Evolutionary conservation across 1,140 invertebrate species (phyloP), one percentile per base, ranked within the genome.

Genomic region (Zaprionus nigranus): DNA sequence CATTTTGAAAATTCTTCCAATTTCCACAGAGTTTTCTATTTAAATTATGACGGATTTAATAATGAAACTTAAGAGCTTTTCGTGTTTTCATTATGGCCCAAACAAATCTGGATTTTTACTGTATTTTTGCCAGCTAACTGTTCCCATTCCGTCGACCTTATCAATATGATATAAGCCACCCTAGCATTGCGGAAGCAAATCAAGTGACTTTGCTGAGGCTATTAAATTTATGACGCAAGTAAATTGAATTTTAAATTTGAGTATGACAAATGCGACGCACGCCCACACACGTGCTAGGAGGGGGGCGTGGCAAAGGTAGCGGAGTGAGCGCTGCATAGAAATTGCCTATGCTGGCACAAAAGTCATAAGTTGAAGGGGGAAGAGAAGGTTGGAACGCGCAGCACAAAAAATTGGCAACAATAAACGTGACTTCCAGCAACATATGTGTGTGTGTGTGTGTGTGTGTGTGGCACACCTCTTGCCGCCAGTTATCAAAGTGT

Each of bases 191-290:
- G n/a, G 7, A 20, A 20, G 17, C 22, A 83, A 86, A 87, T 87
- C 84, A 90, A 90, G 63, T 84, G 78, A 56, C 73, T 76, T 72
- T 22, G 60, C 67, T 60, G 51, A 64, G 67, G 75, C 85, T 90
- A 90, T 90, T 90, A 90, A 90, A 90, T 90, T 90, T 90, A 90
- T 90, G 86, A 90, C 86, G 86, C 76, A 90, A 90, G 85, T 90
- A 90, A 90, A 90, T 90, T 90, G 85, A 90, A 90, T 90, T 90
- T 90, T 90, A 90, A 90, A 90, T 90, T 90, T 80, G 85, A 85
- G 85, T 90, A 90, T 90, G 85, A 90, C 86, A 90, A 90, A 90
- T 90, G 86, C 56, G 76, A 51, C 54, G 0, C 61, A 72, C 75
- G 24, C 36, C 26, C 54, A 54, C 58, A 40, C 68, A 77, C 64